Evolutionary conservation across 2,888 invertebrate genomes (phyloP), one percentile per base, ranked within the genome.

Genomic region (Rhingia campestris): DNA sequence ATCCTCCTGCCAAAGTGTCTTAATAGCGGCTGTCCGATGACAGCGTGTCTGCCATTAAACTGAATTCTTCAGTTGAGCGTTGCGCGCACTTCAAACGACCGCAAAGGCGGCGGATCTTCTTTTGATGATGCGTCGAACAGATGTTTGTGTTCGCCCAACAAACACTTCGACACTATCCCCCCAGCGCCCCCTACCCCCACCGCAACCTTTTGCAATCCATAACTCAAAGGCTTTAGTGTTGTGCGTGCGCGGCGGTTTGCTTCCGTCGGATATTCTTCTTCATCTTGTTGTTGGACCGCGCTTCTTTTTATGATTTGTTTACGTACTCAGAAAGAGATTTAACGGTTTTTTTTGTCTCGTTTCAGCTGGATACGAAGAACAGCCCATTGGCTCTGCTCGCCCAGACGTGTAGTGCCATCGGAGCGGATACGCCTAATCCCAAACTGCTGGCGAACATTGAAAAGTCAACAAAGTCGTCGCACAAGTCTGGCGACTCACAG

Each of bases 341-440:
- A 80, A 63, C 22, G 63, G 4, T 45, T 66, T 63, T 58, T 74
- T 58, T 1, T 75, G 91, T 93, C 91, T 93, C 92, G 91, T 96
- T 96, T 87, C 95, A 98, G 98, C 93, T 98, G 94, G 98, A 98
- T 93, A 97, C 98, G 87, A 98, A 98, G 93, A 98, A 98, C 93
- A 98, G 98, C 92, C 99, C 99, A 14, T 92, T 99, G 91, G 98
- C 98, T 59, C 93, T 99, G 84, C 93, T 99, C 88, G 98, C 98
- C 66, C 98, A 98, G 92, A 99, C 99, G 69, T 99, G 99, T 93
- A 98, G 98, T 91, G 98, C 98, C 90, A 99, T 99, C 89, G 99
- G 98, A 86, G 95, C 96, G 4, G 98, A 98, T 92, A 93, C 96
- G 33, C 95, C 97, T 64, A 95, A 95, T 90, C 94, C 95, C 69